Base-by-base conservation (phyloP, 2,888 invertebrate species). In the Trissonchulus latispiculum region DNA sequence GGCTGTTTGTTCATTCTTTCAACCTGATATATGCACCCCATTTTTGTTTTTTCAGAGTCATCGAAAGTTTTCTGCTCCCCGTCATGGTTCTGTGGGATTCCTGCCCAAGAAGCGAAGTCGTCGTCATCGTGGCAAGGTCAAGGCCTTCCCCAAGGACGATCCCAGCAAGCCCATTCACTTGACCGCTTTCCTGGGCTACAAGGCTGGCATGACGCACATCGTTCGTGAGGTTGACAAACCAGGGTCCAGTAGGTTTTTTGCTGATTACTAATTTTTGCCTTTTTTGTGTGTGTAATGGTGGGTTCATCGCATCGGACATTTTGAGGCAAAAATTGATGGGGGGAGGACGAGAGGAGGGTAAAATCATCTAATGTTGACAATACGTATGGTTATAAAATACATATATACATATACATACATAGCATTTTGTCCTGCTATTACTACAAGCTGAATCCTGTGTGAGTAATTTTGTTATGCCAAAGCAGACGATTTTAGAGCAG, bases 51-150 rank as follows among this genome's bases (percentile, higher is more conserved):
- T 89, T 77, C 85, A 97, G 99, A 97, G 97, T 87, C 99, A 99
- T 88, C 90, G 99, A 84, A 99, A 99, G 86, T 99, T 99, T 87
- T 96, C 95, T 84, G 97, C 97, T 66, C 99, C 99, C 81, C 92
- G 99, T 80, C 99, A 99, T 89, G 99, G 99, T 82, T 97, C 96
- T 73, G 95, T 99, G 93, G 97, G 96, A 80, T 99, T 99, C 89
- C 92, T 96, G 86, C 99, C 99, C 83, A 97, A 96, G 87, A 99
- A 99, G 87, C 89, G 99, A 80, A 91, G 94, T 79, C 89, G 89
- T 79, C 90, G 95, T 83, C 95, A 95, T 88, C 92, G 96, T 87
- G 99, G 99, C 81, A 97, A 96, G 86, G 93, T 95, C 77, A 99
- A 99, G 93, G 93, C 97, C 73, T 99, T 97, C 88, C 99, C 99